Conservation (phyloP, 2,797 vertebrate species). For the Sparidentex hasta region DNA sequence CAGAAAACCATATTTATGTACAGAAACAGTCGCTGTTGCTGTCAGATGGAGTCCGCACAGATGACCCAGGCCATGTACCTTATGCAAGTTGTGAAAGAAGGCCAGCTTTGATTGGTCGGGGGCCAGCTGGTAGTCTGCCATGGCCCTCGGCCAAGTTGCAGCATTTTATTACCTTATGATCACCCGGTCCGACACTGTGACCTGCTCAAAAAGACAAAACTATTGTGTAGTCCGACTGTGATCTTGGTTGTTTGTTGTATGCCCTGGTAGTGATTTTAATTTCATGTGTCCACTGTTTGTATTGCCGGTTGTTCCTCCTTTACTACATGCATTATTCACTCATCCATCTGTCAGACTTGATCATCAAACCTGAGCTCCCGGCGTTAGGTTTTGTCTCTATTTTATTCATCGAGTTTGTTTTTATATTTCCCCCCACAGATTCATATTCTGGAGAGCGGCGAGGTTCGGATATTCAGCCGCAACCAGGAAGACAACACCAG, state of each 20-base stretch:
- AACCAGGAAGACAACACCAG: slow-evolving; percentile 95
- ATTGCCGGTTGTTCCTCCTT: background rate
- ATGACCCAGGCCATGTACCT: background rate
- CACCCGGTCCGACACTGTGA: background rate
- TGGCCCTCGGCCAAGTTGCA: background rate
- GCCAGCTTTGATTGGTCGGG: background rate
- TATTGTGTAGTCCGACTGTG: background rate
- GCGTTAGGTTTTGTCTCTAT: background rate
- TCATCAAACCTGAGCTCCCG: background rate
- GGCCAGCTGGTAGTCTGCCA: background rate
- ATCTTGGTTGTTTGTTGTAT: background rate
- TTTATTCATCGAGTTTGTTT: background rate
- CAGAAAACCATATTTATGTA: background rate
- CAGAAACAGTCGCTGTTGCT: background rate
- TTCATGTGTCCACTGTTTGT: background rate
- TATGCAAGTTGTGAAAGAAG: background rate
- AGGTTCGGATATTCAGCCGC: slow-evolving; percentile 92
- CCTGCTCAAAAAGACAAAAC: background rate
- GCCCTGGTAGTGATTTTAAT: background rate
- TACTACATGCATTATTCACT: slow-evolving; percentile 12
- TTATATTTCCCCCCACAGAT: slow-evolving; percentile 81
- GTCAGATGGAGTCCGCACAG: background rate
- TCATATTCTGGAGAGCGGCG: slow-evolving; percentile 90
- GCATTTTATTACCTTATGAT: background rate
- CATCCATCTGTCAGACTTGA: background rate